A percentile compares a stretch with the other conserved stretches of the same genome.
Conservation (phyloP, 2,888 invertebrate genomes). For the Auanema sp. region DNA sequence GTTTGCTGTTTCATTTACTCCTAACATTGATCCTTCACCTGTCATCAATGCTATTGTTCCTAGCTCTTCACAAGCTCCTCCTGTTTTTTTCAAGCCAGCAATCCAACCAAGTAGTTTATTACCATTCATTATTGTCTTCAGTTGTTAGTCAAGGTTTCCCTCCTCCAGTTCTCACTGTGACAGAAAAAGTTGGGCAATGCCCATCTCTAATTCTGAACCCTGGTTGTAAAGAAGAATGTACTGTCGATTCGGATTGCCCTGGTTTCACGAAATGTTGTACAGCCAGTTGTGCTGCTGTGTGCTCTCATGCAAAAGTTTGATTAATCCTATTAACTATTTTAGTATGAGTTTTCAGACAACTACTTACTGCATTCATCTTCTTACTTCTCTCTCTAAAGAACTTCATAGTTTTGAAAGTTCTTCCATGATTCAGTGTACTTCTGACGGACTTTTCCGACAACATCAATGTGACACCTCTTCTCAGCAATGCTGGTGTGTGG, state of each 20-base stretch:
- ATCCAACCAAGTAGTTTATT: too few species aligned
- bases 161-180: too few species aligned
- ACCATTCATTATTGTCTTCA: too few species aligned
- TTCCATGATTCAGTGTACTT: conserved; percentile 48
- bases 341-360: conserved; percentile 21
- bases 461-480: conserved; percentile 49
- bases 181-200: conserved; percentile 32
- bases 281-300: conserved; percentile 51
- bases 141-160: too few species aligned
- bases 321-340: background rate
- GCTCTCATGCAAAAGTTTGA: conserved; percentile 26
- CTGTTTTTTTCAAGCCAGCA: too few species aligned
- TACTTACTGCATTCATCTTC: conserved; percentile 52
- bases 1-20: too few species aligned
- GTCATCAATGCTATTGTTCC: too few species aligned
- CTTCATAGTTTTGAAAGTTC: conserved; percentile 15
- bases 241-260: conserved; percentile 49
- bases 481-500: conserved; percentile 49
- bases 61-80: too few species aligned
- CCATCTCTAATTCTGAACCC: conserved; percentile 33
- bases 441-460: conserved; percentile 44
- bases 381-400: conserved; percentile 40
- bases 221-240: conserved; percentile 39
- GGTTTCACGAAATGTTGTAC: conserved; percentile 56
- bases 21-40: too few species aligned